A percentile compares a stretch with the other conserved stretches of the same genome.
Evolutionary conservation across 2,797 vertebrate species (phyloP).

Genomic region (Phataginus tricuspis): DNA sequence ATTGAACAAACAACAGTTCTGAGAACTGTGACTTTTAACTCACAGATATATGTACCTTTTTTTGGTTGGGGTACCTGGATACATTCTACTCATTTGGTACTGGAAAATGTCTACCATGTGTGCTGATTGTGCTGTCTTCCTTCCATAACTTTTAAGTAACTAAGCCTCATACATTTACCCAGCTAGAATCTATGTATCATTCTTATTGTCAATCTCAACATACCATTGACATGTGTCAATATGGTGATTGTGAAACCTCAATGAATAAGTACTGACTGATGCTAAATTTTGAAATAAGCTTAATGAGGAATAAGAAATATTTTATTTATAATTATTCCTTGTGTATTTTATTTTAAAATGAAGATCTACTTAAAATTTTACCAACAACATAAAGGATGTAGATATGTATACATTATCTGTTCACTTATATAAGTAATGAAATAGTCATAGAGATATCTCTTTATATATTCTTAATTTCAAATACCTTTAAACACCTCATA

Average conservation of each 20-base stretch:
- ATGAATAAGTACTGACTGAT: not conserved
- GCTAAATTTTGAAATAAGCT: not conserved
- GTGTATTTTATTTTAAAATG: slow-evolving; percentile 30
- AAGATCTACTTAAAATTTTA: not conserved
- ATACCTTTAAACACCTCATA: not conserved
- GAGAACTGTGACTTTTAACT: not conserved
- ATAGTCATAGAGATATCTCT: not conserved
- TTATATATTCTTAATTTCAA: not conserved
- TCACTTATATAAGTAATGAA: not conserved
- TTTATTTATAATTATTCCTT: not conserved
- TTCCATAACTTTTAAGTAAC: not conserved
- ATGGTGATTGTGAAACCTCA: not conserved
- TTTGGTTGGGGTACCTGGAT: not conserved
- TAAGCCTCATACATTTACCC: not conserved
- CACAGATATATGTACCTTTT: not conserved
- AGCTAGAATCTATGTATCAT: not conserved
- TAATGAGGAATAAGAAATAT: not conserved
- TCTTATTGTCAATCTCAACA: not conserved
- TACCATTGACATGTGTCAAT: not conserved
- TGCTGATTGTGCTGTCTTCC: not conserved
- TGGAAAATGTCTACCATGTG: not conserved
- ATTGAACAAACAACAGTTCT: not conserved
- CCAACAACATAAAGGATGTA: not conserved
- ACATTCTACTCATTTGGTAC: not conserved
- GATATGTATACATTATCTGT: not conserved